These are phyloP conservation scores for Tenthredo amoena DNA, from an alignment of 2,888 invertebrate species.

Conservation along the genomic window DNA sequence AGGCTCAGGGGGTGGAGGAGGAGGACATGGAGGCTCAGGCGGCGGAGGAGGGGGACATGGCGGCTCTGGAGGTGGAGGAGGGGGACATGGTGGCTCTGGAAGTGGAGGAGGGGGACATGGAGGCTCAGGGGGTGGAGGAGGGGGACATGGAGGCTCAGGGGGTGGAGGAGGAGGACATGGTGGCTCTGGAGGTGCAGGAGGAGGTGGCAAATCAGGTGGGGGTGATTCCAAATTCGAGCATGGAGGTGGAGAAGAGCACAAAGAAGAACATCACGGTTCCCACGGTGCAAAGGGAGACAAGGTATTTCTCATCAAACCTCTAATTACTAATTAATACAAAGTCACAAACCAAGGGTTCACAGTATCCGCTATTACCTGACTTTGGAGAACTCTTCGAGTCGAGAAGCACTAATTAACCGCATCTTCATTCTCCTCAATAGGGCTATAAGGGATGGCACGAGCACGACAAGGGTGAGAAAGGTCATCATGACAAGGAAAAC, in stretches of 20 bases:
- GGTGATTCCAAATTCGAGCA: constrained; percentile 64
- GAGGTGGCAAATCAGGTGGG: constrained; percentile 51
- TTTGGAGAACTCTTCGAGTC: not conserved
- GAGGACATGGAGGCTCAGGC: not conserved
- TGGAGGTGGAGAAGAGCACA: constrained; percentile 70
- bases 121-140: constrained; percentile 15
- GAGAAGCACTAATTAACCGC: not conserved
- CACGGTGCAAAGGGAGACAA: constrained; percentile 74
- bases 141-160: constrained; percentile 31
- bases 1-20: not conserved
- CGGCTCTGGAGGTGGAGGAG: not conserved
- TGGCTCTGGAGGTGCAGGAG: constrained; percentile 50
- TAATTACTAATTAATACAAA: not conserved
- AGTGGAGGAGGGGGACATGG: constrained; percentile 41
- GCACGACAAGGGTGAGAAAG: constrained; percentile 77
- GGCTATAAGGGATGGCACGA: constrained; percentile 71
- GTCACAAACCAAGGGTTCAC: not conserved
- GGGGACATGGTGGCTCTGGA: not conserved
- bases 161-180: constrained; percentile 40
- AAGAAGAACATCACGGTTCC: constrained; percentile 70
- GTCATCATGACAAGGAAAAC: constrained; percentile 86
- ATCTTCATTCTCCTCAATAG: constrained; percentile 56
- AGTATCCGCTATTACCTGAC: not conserved
- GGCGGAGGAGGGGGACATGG: constrained; percentile 3
- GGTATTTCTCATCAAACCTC: constrained; percentile 55